Evolutionary conservation across 1,140 invertebrate species (phyloP).

Genomic region (Papilio machaon): DNA sequence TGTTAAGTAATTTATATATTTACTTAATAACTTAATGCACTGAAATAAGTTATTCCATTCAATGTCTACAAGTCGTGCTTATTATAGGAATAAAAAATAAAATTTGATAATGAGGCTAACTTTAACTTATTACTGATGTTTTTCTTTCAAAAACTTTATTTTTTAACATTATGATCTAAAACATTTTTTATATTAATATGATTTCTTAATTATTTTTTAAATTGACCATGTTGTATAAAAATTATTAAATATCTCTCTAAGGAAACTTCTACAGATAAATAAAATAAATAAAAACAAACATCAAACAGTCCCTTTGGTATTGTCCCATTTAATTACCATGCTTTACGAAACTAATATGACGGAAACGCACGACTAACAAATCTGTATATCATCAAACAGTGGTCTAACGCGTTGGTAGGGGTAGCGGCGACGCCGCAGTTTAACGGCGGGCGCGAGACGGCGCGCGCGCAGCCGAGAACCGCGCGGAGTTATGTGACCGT

Average conservation of each 20-base stretch:
- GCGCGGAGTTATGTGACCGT: conserved; percentile 64
- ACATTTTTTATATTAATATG: background rate
- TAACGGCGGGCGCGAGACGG: conserved; percentile 66
- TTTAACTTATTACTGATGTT: background rate
- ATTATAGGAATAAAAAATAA: background rate
- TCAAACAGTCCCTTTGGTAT: background rate
- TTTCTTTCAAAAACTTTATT: background rate
- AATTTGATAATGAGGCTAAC: background rate
- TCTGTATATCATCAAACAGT: conserved; percentile 46
- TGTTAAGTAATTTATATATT: background rate
- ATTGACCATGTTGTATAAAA: background rate
- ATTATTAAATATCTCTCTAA: background rate
- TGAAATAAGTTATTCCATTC: background rate
- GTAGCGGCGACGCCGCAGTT: conserved; percentile 59
- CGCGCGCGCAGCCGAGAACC: conserved; percentile 58
- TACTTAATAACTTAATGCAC: background rate
- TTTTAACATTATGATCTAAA: no score
- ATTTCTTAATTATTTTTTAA: background rate
- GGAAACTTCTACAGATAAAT: background rate
- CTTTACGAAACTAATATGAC: conserved; percentile 8
- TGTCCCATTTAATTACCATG: conserved; percentile 11
- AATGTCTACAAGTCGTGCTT: background rate
- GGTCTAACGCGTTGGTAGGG: conserved; percentile 60
- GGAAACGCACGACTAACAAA: conserved; percentile 31
- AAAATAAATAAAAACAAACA: background rate